Evolutionary conservation across 1,140 invertebrate species (phyloP).

Genomic region (Lithobius niger): DNA sequence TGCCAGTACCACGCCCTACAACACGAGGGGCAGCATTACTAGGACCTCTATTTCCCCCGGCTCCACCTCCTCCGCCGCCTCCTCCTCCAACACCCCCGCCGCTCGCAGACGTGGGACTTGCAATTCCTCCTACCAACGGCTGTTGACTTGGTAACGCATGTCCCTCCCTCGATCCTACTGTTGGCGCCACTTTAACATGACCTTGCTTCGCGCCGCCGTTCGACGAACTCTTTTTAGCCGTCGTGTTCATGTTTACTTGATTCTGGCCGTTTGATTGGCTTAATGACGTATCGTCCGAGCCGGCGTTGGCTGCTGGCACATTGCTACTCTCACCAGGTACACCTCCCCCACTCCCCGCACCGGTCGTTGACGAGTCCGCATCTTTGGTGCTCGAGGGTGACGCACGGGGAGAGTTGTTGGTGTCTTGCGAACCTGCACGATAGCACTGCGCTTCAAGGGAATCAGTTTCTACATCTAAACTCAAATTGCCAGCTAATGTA

Average conservation of each 20-base stretch:
- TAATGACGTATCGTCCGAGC: not conserved
- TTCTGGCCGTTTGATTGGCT: not conserved
- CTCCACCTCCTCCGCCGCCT: too few relatives aligned
- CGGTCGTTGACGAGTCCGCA: not conserved
- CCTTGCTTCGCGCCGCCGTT: too few relatives aligned
- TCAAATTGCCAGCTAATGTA: constrained; percentile 36
- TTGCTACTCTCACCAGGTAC: not conserved
- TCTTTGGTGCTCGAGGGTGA: not conserved
- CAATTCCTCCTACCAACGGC: too few relatives aligned
- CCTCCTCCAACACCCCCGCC: too few relatives aligned
- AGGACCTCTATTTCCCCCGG: not conserved
- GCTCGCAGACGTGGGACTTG: too few relatives aligned
- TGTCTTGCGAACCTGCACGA: not conserved
- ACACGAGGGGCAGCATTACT: not conserved
- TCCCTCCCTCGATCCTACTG: too few relatives aligned
- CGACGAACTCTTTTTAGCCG: not conserved
- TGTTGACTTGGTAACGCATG: too few relatives aligned
- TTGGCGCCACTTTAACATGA: too few relatives aligned
- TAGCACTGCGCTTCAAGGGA: constrained; percentile 7
- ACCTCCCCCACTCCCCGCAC: not conserved
- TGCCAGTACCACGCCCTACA: constrained; percentile 4
- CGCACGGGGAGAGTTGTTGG: not conserved
- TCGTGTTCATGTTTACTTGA: not conserved
- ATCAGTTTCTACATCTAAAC: constrained; percentile 8
- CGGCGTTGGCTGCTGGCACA: not conserved